Percentiles rank a stretch among this genome's conserved stretches.
Evolutionary conservation across 2,888 invertebrate genomes (phyloP).

Genomic region (Cyclophora punctaria): DNA sequence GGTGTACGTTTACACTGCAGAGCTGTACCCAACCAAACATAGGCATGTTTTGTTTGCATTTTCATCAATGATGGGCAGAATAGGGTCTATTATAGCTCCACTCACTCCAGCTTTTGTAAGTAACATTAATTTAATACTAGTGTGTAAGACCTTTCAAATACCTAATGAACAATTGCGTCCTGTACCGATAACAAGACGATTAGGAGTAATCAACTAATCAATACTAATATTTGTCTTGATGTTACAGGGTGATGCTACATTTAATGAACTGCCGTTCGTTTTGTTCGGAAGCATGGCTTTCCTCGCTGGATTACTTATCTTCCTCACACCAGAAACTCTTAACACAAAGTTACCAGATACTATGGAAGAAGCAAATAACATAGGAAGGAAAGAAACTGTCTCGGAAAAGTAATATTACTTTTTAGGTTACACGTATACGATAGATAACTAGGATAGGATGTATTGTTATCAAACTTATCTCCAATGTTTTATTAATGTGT

Average conservation of each 20-base stretch:
- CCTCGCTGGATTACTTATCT: slow-evolving; percentile 52
- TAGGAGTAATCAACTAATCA: not conserved
- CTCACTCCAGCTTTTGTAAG: slow-evolving; percentile 77
- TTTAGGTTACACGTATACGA: no score
- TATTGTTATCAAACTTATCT: no score
- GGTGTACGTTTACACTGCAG: slow-evolving; percentile 78
- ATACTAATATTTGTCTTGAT: not conserved
- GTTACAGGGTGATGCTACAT: slow-evolving; percentile 27
- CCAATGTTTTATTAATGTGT: no score
- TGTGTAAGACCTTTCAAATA: no score
- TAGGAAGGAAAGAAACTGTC: not conserved
- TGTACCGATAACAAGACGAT: not conserved
- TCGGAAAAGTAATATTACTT: no score
- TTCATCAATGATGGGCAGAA: slow-evolving; percentile 79
- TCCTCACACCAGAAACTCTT: slow-evolving; percentile 59
- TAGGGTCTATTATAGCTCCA: slow-evolving; percentile 80
- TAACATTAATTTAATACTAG: slow-evolving; percentile 6
- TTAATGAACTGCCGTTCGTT: slow-evolving; percentile 46
- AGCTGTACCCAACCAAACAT: slow-evolving; percentile 79
- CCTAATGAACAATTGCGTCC: no score
- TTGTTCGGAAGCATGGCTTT: slow-evolving; percentile 59
- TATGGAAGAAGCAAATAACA: slow-evolving; percentile 12
- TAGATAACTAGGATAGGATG: no score
- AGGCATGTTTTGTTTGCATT: slow-evolving; percentile 77
- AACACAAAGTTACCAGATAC: slow-evolving; percentile 10